Evolutionary conservation across 2,888 invertebrate species (phyloP), one percentile per base, ranked within the genome.

Genomic region (Oxyteleia sp.): DNA sequence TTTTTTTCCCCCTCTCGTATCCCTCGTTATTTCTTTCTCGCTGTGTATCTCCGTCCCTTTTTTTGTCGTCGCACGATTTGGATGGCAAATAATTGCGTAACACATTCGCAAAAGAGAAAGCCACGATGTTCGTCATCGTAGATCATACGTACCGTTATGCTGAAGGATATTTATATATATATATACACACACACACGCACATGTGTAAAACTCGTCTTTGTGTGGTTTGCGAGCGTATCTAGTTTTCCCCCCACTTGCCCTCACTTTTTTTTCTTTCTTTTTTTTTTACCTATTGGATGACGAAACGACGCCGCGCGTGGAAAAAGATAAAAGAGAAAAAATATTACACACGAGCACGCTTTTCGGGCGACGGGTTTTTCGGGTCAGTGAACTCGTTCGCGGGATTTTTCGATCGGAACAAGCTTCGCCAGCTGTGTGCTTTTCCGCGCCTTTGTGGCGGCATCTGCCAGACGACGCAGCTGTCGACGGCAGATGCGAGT

Each of bases 391-490:
- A 72, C 80, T 47, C 18, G 23, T 1, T 13, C 29, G 2, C 16
- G 20, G 15, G 38, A 49, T 8, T 64, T 79, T 71, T 71, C 63
- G 43, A 16, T 45, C 16, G 57, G 4, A 20, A 57, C 23, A 10
- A 32, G 29, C 16, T 51, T 0, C 59, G 61, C 69, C 87, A 86
- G 86, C 88, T 86, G 87, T 59, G 78, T 61, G 78, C 84, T 84
- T 75, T 81, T 88, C 86, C 86, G 84, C 53, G 74, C 71, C 87
- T 76, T 66, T 68, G 57, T 61, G 85, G 82, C 85, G 85, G 89
- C 91, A 91, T 91, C 91, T 91, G 92, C 89, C 84, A 75, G 80
- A 72, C 82, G 84, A 85, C 71, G 86, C 90, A 89, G 90, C 88
- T 89, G 90, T 86, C 86, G 88, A 45, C 82, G 87, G 85, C 90